Evolutionary conservation across 1,140 invertebrate genomes (phyloP), one percentile per base, ranked within the genome.

Genomic region (Sweltsa coloradensis): DNA sequence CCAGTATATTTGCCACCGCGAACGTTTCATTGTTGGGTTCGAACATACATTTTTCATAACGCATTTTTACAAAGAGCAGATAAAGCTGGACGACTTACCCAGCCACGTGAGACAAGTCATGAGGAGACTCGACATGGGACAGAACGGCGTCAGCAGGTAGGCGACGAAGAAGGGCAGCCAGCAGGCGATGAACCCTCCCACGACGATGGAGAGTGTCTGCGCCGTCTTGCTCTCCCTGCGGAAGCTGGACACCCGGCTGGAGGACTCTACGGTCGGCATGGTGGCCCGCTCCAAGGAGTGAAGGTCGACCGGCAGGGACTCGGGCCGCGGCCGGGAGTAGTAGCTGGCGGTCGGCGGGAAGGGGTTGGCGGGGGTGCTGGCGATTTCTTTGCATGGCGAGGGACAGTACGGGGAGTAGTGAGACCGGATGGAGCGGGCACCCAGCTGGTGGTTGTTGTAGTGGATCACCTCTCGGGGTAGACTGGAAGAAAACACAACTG

Each of bases 161-260:
- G 87, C 79, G 0, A 88, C 72, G 64, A 95, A 96, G 63, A 92
- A 91, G 5, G 87, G 87, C 31, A 87, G 62, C 88, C 88, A 92
- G 53, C 89, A 95, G 2, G 87, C 76, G 5, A 95, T 78, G 60
- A 95, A 94, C 5, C 87, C 88, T 4, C 90, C 89, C 21, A 94
- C 89, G 2, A 95, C 90, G 21, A 94, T 78, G 7, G 87, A 89
- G 23, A 95, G 66, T 0, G 90, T 94, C 61, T 91, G 85, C 11
- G 90, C 87, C 0, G 89, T 91, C 68, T 91, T 89, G 1, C 78
- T 82, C 53, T 91, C 87, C 41, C 83, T 69, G 47, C 78, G 66
- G 46, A 80, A 68, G 11, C 78, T 78, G 2, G 77, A 78, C 0
- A 79, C 76, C 41, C 77, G 59, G 49, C 65, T 67, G 6, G 70